Conservation (phyloP, 2,888 invertebrate genomes). For the Esperia sulphurella region DNA sequence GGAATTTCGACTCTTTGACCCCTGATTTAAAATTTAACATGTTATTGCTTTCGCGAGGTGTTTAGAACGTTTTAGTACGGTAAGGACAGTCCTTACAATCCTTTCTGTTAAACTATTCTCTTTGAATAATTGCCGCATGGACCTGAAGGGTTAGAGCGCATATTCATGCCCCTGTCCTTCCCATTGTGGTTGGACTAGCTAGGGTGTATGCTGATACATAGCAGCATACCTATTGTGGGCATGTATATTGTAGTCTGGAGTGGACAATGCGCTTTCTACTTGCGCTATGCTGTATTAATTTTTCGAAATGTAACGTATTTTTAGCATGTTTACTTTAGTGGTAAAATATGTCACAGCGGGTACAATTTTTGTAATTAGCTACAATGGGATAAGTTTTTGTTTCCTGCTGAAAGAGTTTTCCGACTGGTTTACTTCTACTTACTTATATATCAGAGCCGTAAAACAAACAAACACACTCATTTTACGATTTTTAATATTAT, state of each 20-base stretch:
- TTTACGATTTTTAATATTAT: no score
- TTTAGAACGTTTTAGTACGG: constrained; percentile 24
- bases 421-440: no score
- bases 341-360: no score
- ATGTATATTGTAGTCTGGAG: constrained; percentile 9
- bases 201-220: constrained; percentile 22
- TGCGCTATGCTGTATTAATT: background rate
- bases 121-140: constrained; percentile 80
- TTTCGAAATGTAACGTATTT: background rate
- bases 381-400: no score
- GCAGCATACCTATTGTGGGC: background rate
- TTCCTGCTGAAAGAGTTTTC: no score
- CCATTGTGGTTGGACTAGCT: constrained; percentile 62
- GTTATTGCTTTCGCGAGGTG: constrained; percentile 9
- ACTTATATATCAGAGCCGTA: no score
- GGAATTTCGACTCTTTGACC: constrained; percentile 18
- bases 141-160: constrained; percentile 75
- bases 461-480: no score
- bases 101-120: constrained; percentile 80
- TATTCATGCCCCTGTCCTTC: constrained; percentile 69
- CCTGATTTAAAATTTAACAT: constrained; percentile 11
- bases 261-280: background rate
- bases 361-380: no score
- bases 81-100: constrained; percentile 60
- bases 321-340: no score